Conservation (phyloP, 2,888 invertebrate species). For the Phoenoteleia sp. region DNA sequence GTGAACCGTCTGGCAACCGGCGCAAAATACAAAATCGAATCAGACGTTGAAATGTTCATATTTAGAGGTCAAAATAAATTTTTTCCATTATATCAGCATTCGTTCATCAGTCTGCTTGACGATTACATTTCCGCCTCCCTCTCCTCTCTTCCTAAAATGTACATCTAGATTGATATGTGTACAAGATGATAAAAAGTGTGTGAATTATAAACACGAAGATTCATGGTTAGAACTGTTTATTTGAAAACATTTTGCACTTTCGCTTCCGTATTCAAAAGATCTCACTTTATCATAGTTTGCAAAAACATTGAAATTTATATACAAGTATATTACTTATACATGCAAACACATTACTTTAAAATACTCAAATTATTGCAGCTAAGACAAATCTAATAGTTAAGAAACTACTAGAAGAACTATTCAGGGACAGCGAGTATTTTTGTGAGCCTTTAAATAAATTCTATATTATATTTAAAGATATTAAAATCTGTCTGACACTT, state of each 20-base stretch:
- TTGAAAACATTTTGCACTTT: slow-evolving; percentile 30
- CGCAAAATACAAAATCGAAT: neutral
- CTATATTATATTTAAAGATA: no score
- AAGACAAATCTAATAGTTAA: no score
- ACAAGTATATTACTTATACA: no score
- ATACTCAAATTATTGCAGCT: no score
- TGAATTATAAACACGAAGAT: slow-evolving; percentile 45
- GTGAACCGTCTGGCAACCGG: neutral
- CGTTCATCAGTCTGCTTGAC: slow-evolving; percentile 23
- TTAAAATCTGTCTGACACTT: no score
- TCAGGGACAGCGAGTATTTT: no score
- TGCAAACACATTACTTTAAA: no score
- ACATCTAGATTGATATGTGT: slow-evolving; percentile 10
- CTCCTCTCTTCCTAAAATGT: slow-evolving; percentile 25
- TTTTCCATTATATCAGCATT: slow-evolving; percentile 28
- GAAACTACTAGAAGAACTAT: no score
- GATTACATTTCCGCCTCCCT: slow-evolving; percentile 36
- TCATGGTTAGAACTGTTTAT: slow-evolving; percentile 50
- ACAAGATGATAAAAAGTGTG: slow-evolving; percentile 33
- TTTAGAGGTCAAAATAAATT: neutral
- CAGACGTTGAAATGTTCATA: neutral
- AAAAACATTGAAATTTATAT: neutral
- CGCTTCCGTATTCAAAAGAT: slow-evolving; percentile 31
- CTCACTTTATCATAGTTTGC: slow-evolving; percentile 7
- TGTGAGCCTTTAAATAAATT: no score